These are phyloP conservation scores for Hydropsyche betteni DNA, from an alignment of 2,888 invertebrate species.

Conservation along the genomic window DNA sequence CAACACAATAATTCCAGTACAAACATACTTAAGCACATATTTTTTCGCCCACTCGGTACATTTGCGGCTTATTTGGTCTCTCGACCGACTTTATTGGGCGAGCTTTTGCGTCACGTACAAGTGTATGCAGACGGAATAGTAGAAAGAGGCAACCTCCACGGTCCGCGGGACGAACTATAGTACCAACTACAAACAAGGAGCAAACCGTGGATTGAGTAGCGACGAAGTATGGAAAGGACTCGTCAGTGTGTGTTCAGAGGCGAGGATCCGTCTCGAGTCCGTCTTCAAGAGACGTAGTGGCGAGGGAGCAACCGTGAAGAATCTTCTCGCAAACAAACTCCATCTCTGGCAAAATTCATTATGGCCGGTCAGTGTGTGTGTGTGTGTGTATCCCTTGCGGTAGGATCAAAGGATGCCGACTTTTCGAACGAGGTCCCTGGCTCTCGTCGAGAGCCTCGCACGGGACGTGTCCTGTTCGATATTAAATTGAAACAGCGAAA, in stretches of 20 bases:
- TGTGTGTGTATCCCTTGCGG: slow-evolving; percentile 33
- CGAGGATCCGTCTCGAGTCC: slow-evolving; percentile 16
- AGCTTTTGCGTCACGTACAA: too few relatives aligned
- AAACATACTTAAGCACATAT: too few relatives aligned
- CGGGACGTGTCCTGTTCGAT: too few relatives aligned
- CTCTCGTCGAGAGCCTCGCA: neutral
- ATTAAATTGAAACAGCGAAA: too few relatives aligned
- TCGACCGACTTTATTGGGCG: too few relatives aligned
- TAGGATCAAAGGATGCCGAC: slow-evolving; percentile 33
- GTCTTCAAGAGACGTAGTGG: slow-evolving; percentile 23
- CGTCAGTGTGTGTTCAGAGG: neutral
- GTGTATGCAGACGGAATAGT: too few relatives aligned
- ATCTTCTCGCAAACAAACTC: slow-evolving; percentile 45
- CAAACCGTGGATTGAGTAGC: neutral
- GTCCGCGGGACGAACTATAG: too few relatives aligned
- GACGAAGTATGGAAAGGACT: slow-evolving; percentile 17
- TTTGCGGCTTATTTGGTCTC: too few relatives aligned
- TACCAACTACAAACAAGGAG: neutral
- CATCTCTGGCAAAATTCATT: slow-evolving; percentile 45
- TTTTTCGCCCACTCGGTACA: too few relatives aligned
- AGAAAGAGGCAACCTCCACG: too few relatives aligned
- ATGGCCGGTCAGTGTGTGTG: slow-evolving; percentile 29
- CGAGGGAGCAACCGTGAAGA: slow-evolving; percentile 20
- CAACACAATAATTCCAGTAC: too few relatives aligned
- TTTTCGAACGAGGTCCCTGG: slow-evolving; percentile 15